These are phyloP conservation scores for Baccha elongata DNA, from an alignment of 2,888 invertebrate species.

Conservation along the genomic window DNA sequence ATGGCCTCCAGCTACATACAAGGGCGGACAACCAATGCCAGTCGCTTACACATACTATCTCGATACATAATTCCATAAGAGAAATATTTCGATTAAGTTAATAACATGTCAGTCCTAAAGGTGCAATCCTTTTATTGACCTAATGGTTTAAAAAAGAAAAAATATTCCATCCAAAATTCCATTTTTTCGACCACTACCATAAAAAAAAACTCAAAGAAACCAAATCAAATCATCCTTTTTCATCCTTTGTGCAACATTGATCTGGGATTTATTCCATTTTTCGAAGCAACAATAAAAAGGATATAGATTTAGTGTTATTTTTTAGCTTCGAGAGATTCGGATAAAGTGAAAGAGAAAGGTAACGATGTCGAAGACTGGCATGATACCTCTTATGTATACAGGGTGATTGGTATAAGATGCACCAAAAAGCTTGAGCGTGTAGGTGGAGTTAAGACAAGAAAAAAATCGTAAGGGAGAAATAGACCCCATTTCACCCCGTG, in stretches of 20 bases:
- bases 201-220: slow-evolving; percentile 2
- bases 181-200: background rate
- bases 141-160: slow-evolving; percentile 16
- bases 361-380: background rate
- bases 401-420: no score
- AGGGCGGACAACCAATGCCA: background rate
- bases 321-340: background rate
- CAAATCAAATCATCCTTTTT: slow-evolving; percentile 16
- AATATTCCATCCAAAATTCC: background rate
- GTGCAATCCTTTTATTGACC: slow-evolving; percentile 5
- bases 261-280: slow-evolving; percentile 55
- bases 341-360: background rate
- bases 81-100: slow-evolving; percentile 10
- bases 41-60: background rate
- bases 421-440: no score
- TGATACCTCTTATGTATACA: background rate
- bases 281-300: background rate
- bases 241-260: slow-evolving; percentile 39
- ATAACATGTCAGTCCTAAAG: background rate
- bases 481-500: no score
- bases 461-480: no score
- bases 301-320: slow-evolving; percentile 11
- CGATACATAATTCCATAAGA: background rate
- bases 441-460: no score
- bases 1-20: background rate